Conservation (phyloP, 2,888 invertebrate genomes). For the Operophtera brumata region DNA sequence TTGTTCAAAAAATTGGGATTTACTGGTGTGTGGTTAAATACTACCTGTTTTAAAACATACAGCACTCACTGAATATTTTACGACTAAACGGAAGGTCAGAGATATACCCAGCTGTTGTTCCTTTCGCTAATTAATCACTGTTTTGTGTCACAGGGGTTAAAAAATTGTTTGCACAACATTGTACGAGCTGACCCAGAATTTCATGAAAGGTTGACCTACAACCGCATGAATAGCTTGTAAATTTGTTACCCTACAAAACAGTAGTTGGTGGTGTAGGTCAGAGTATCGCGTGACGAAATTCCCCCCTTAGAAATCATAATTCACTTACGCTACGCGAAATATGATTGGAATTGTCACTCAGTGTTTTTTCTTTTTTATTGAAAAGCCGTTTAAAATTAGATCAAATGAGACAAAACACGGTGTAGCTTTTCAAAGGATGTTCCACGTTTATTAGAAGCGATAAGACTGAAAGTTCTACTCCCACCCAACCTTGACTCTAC, state of each 20-base stretch:
- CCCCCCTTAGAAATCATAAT: background rate
- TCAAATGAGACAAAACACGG: too few relatives aligned
- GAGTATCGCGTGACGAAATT: background rate
- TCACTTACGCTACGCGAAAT: too few relatives aligned
- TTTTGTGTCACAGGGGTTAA: background rate
- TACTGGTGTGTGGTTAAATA: too few relatives aligned
- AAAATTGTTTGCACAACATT: conserved; percentile 10
- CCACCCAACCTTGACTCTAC: too few relatives aligned
- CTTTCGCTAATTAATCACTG: background rate
- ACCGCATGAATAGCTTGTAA: conserved; percentile 23
- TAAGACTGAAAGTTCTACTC: background rate
- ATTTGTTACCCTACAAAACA: conserved; percentile 39
- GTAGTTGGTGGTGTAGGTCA: conserved; percentile 4
- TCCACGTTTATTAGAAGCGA: too few relatives aligned
- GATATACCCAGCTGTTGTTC: background rate
- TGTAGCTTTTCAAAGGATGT: too few relatives aligned
- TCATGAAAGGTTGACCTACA: conserved; percentile 29
- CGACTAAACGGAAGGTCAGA: background rate
- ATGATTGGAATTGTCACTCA: too few relatives aligned
- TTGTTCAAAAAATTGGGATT: too few relatives aligned
- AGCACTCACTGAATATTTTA: background rate
- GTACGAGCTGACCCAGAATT: conserved; percentile 38
- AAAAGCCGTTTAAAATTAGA: too few relatives aligned
- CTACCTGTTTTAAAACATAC: background rate
- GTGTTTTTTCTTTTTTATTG: too few relatives aligned